A percentile compares a stretch with the other conserved stretches of the same genome.
phyloP scores from a whole-genome alignment of 2,797 vertebrate genomes.

The Sardinella longiceps region DNA sequence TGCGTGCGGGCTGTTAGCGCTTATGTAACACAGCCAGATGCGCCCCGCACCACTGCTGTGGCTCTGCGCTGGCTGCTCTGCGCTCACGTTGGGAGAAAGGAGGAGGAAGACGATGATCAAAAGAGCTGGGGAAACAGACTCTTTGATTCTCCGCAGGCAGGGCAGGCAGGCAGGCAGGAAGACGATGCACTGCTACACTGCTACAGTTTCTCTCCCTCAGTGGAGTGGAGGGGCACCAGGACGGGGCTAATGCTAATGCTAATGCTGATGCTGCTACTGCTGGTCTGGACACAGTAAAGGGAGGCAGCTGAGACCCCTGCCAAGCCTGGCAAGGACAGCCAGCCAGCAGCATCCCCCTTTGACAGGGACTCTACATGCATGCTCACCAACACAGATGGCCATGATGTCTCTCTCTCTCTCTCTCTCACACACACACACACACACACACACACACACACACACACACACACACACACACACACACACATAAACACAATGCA shows the following conservation, averaged over 20 bases:
- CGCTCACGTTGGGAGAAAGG: constrained; percentile 54
- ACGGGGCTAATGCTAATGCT: too few species aligned
- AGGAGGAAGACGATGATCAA: constrained; percentile 51
- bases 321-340: neutral
- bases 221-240: neutral
- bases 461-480: too few species aligned
- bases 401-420: neutral
- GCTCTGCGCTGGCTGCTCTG: constrained; percentile 55
- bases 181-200: constrained; percentile 22
- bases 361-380: neutral
- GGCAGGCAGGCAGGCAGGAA: too few species aligned
- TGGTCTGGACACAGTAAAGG: neutral
- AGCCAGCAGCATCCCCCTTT: neutral
- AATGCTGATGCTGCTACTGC: too few species aligned
- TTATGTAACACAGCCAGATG: constrained; percentile 71
- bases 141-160: constrained; percentile 53
- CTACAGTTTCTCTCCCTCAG: neutral
- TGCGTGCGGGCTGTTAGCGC: constrained; percentile 48
- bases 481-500: too few species aligned
- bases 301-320: neutral
- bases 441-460: neutral
- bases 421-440: neutral
- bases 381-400: neutral
- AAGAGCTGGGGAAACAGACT: constrained; percentile 38
- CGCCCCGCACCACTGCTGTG: constrained; percentile 51